Base-by-base conservation (phyloP, 2,797 vertebrate species). In the Aeoliscus strigatus region DNA sequence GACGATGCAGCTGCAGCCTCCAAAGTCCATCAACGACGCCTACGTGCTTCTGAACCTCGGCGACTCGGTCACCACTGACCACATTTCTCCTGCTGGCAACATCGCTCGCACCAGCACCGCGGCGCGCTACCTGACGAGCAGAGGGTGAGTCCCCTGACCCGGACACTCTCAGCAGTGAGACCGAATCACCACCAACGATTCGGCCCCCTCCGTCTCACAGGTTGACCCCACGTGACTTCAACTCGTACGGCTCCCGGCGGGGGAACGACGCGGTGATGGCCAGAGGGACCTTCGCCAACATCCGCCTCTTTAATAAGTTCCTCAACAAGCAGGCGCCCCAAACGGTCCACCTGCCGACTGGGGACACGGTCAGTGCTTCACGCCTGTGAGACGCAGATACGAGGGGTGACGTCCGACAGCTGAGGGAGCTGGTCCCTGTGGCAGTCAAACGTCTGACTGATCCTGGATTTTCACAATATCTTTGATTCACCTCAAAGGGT, bases 1-100 rank as follows among this genome's bases (percentile, higher is more conserved):
- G 96, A 93, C 90, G 42, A 81, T 74, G 85, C 63, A 85, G 38
- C 88, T 92, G 55, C 84, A 86, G 46, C 73, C 86, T 0, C 89
- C 90, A 0, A 83, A 82, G 65, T 89, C 91, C 23, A 91, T 99
- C 52, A 66, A 68, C 8, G 85, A 89, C 0, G 94, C 94, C 14
- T 90, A 89, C 3, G 95, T 96, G 34, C 88, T 99, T 5, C 82
- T 99, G 58, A 95, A 91, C 79, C 61, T 99, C 27, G 93, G 96
- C 4, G 96, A 99, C 75, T 99, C 96, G 0, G 94, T 99, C 50
- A 99, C 96, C 38, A 99, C 96, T 0, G 96, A 99, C 76, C 96
- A 99, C 80, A 99, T 99, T 64, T 98, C 96, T 38, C 96, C 96
- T 15, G 96, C 95, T 9, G 96, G 96, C 29, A 99, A 98, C 83